Evolutionary conservation across 2,113 vertebrate species (phyloP), one percentile per base, ranked within the genome.

Genomic region (Nannospalax galili): DNA sequence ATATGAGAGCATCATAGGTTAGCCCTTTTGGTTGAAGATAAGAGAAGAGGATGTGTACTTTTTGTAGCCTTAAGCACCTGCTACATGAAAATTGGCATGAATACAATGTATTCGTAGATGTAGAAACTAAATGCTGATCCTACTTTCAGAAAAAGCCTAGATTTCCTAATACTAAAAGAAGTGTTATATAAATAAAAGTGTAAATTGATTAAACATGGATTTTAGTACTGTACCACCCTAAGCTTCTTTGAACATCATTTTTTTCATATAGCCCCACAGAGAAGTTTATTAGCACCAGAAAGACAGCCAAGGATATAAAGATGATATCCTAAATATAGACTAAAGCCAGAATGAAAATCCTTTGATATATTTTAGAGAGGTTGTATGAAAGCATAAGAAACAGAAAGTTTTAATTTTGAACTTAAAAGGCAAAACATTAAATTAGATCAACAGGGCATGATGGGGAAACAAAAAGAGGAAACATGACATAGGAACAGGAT

Each of bases 401-500:
- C 58, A 94, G 90, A 93, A 87, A 90, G 28, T n/a, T 81, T 75
- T 90, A 87, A 93, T 91, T 94, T 42, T 96, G 58, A 88, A 85
- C 69, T 65, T 56, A 93, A 82, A 58, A 89, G 11, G 9, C 40
- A 95, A 52, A 92, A 95, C 82, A 85, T 88, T 93, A 95, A 92
- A 94, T 90, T 88, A 95, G 58, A 90, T 93, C 70, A 92, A 78
- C 88, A 92, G 28, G 84, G 77, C 88, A 93, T 3, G 16, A 11
- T 72, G 75, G 95, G 45, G 10, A 97, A 95, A 67, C 16, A 42
- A 37, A 42, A 77, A 88, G 92, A 97, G 62, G 88, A 96, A 97
- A 89, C 5, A 58, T 52, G 30, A 5, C 75, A 40, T 28, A 67
- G 62, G 88, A 88, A 97, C 56, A 77, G 69, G 84, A 81, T 80